Evolutionary conservation across 2,113 vertebrate genomes (phyloP).

Genomic region (Platysternon megacephalum): DNA sequence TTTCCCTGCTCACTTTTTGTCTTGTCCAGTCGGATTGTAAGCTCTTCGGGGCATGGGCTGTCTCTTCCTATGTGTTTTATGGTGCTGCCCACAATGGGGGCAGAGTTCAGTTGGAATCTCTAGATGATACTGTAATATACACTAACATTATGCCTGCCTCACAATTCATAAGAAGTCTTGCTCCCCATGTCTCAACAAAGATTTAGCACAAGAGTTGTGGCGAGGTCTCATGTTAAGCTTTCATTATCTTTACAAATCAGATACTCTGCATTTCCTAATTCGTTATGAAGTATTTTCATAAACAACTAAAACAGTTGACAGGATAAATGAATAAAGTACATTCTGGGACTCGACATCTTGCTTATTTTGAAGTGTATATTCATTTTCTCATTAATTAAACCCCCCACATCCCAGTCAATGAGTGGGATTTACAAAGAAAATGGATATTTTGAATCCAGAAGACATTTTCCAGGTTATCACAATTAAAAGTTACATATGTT

Average conservation of each 20-base stretch:
- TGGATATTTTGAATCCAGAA: neutral
- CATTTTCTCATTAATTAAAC: neutral
- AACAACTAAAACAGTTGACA: neutral
- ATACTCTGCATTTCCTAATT: neutral
- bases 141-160: neutral
- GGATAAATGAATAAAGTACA: slow-evolving; percentile 1
- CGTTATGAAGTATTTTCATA: neutral
- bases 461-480: neutral
- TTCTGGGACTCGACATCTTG: neutral
- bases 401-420: neutral
- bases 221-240: neutral
- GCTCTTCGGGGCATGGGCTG: neutral
- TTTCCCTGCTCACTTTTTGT: accelerated
- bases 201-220: neutral
- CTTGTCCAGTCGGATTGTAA: neutral
- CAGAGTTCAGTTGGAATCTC: neutral
- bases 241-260: neutral
- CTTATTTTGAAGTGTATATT: neutral
- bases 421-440: slow-evolving; percentile 30
- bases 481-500: neutral
- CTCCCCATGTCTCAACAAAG: neutral
- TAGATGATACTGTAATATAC: neutral
- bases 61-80: neutral
- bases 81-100: neutral
- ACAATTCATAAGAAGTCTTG: neutral